Base-by-base conservation (phyloP, 2,797 vertebrate genomes). In the Meda fulgida region DNA sequence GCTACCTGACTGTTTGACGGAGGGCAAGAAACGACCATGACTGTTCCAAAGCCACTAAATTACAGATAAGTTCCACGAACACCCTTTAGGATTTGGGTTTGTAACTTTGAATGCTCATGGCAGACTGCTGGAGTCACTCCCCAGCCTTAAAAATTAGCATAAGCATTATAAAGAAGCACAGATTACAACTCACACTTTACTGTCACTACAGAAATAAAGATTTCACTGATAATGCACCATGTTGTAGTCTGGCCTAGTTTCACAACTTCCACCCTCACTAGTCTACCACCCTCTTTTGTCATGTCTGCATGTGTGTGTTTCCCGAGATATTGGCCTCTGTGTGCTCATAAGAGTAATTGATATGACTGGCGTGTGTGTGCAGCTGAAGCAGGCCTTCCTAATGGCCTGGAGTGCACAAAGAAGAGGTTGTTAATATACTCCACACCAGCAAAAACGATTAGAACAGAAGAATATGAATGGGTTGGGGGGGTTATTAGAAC, bases 381-480 rank as follows among this genome's bases (percentile, higher is more conserved):
- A 81, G 66, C 84, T 86, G 85, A 89, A 83, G 88, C 91, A 80
- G 86, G 89, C 93, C 89, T 89, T 91, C 88, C 77, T 92, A 94
- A 95, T 95, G 89, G 92, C 90, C 88, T 63, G 43, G 63, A 40
- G 73, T 89, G 81, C 89, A 65, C n/a, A 31, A 70, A 81, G 89
- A 90, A 93, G 90, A 88, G 89, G 91, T 91, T 87, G 85, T 91
- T 92, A 92, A 92, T 91, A 90, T 93, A 88, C 85, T 31, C 88
- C 90, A 89, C 91, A 90, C 38, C 73, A 75, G 29, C 29, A 77
- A 75, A 83, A 79, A 73, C 48, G 73, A 85, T 87, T 91, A 0
- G 66, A 78, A 55, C 77, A 60, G 84, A 85, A 87, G 87, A 89
- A 51, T 36, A 55, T 78, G 87, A 87, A 83, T 71, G 87, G 87